phyloP scores from a whole-genome alignment of 2,797 vertebrate genomes.

The Buceros bicornis region DNA sequence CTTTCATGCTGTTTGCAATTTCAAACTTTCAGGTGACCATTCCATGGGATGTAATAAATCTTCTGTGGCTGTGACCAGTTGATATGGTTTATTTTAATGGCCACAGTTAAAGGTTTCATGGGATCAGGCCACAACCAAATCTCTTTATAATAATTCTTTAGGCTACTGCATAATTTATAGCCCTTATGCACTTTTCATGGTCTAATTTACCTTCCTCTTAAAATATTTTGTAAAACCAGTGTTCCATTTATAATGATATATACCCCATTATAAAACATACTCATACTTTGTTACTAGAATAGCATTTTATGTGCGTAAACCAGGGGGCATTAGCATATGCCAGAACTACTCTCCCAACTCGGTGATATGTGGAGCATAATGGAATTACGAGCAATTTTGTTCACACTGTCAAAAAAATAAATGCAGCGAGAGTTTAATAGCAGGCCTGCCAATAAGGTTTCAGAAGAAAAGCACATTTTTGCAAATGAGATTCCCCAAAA shows the following conservation, averaged over 20 bases:
- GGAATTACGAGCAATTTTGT: slow-evolving; percentile 55
- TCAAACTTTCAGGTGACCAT: slow-evolving; percentile 23
- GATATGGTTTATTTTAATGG: slow-evolving; percentile 73
- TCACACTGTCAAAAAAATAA: slow-evolving; percentile 58
- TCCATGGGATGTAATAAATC: slow-evolving; percentile 21
- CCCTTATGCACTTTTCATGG: slow-evolving; percentile 80
- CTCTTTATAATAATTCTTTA: slow-evolving; percentile 81
- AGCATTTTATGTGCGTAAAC: slow-evolving; percentile 55
- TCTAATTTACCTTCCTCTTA: slow-evolving; percentile 82
- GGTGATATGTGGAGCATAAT: slow-evolving; percentile 34
- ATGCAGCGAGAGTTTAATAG: slow-evolving; percentile 24
- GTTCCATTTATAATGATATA: slow-evolving; percentile 79
- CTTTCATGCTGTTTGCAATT: background rate
- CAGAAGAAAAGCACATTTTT: slow-evolving; percentile 1
- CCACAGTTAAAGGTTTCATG: slow-evolving; percentile 74
- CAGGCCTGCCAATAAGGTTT: slow-evolving; percentile 14
- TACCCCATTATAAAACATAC: slow-evolving; percentile 70
- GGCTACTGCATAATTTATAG: slow-evolving; percentile 80
- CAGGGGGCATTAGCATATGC: slow-evolving; percentile 21
- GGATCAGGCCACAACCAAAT: slow-evolving; percentile 72
- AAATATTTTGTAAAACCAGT: slow-evolving; percentile 80
- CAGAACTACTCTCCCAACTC: slow-evolving; percentile 38
- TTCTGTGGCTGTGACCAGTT: background rate
- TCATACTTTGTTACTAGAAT: slow-evolving; percentile 59
- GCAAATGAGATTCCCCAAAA: slow-evolving; percentile 26